phyloP scores from a whole-genome alignment of 2,113 vertebrate genomes.

The Eudyptes chrysolophus region DNA sequence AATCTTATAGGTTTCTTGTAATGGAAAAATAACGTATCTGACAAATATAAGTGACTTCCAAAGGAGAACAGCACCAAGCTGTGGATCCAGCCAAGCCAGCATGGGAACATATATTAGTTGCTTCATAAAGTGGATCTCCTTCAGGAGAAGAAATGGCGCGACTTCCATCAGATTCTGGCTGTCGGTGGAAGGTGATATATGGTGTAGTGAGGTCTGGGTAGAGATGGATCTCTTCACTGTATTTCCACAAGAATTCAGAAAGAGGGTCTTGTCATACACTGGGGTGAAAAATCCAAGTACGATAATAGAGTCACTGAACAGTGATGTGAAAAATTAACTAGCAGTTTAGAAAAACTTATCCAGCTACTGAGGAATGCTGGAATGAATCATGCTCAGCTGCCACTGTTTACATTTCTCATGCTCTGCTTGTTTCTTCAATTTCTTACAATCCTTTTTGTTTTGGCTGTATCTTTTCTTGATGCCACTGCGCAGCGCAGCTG shows the following conservation, averaged over 20 bases:
- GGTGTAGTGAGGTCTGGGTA: background rate
- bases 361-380: background rate
- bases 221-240: background rate
- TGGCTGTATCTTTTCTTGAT: background rate
- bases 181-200: accelerated
- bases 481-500: background rate
- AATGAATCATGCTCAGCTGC: background rate
- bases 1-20: background rate
- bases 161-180: background rate
- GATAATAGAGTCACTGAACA: background rate
- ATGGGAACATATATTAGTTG: background rate
- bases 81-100: background rate
- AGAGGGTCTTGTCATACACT: background rate
- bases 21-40: background rate
- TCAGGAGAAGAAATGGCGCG: accelerated
- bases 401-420: background rate
- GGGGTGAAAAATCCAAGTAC: background rate
- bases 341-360: background rate
- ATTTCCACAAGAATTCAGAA: background rate
- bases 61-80: background rate
- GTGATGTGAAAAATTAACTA: background rate
- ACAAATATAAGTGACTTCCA: background rate
- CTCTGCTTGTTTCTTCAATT: background rate
- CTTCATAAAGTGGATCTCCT: background rate
- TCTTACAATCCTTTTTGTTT: background rate